These are phyloP conservation scores for Artibeus lituratus DNA, from an alignment of 2,797 vertebrate genomes.

Conservation along the genomic window DNA sequence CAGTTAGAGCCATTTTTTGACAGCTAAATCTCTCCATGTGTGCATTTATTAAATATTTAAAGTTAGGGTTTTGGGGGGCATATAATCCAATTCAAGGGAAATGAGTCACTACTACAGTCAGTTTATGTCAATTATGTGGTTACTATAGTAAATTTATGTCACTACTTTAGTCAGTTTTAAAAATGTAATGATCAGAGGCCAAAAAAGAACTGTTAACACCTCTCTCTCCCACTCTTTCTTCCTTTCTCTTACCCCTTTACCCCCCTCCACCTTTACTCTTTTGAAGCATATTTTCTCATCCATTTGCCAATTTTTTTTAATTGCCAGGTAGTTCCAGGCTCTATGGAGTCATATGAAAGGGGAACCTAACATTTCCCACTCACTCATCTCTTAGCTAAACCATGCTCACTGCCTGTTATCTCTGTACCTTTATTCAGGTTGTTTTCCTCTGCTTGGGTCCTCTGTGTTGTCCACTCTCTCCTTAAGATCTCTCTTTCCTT, in stretches of 20 bases:
- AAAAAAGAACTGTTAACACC: background rate
- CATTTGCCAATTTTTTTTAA: background rate
- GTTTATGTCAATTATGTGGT: background rate
- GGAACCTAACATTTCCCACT: background rate
- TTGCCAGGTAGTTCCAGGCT: background rate
- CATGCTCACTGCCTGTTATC: background rate
- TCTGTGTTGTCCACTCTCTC: background rate
- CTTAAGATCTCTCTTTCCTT: background rate
- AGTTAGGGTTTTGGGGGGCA: background rate
- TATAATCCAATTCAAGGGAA: background rate
- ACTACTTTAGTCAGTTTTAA: background rate
- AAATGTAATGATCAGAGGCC: background rate
- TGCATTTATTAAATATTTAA: constrained; percentile 25
- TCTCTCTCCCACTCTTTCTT: background rate
- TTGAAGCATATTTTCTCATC: constrained; percentile 13
- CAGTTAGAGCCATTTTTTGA: constrained; percentile 35
- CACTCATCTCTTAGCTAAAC: background rate
- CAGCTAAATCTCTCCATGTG: background rate
- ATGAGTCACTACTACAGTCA: background rate
- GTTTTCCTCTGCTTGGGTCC: background rate
- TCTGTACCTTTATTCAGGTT: background rate
- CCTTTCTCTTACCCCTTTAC: background rate
- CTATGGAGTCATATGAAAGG: background rate
- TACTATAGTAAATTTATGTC: background rate
- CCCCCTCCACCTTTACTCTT: background rate